These are phyloP conservation scores for Epicauta chinensis DNA, from an alignment of 1,140 invertebrate species.

Conservation along the genomic window DNA sequence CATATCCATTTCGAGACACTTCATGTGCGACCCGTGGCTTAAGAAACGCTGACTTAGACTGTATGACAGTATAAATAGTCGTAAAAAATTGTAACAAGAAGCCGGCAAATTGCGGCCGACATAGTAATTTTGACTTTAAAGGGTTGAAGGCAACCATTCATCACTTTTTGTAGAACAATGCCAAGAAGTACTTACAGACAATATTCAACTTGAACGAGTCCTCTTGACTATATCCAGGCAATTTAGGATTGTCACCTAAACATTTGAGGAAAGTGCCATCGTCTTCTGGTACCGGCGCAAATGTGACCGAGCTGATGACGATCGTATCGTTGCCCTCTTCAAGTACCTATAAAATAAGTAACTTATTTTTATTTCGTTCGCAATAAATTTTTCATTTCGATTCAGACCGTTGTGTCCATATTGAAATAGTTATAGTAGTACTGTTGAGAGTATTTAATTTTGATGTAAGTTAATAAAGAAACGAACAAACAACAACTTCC, in stretches of 20 bases:
- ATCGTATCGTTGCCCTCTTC: constrained; percentile 59
- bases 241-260: constrained; percentile 71
- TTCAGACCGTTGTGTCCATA: too few relatives aligned
- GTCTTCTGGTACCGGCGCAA: constrained; percentile 75
- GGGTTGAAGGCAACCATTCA: too few relatives aligned
- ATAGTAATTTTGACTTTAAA: too few relatives aligned
- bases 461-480: background rate
- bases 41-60: constrained; percentile 4
- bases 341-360: constrained; percentile 47
- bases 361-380: background rate
- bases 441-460: too few relatives aligned
- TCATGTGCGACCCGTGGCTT: constrained; percentile 2
- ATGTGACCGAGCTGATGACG: constrained; percentile 70
- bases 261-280: constrained; percentile 76
- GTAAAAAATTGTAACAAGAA: too few relatives aligned
- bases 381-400: too few relatives aligned
- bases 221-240: constrained; percentile 65
- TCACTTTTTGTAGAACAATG: too few relatives aligned
- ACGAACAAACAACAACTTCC: background rate
- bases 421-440: too few relatives aligned
- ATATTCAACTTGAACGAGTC: constrained; percentile 76
- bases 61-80: background rate
- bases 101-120: too few relatives aligned
- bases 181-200: constrained; percentile 84
- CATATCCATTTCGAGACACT: too few relatives aligned